phyloP scores from a whole-genome alignment of 2,888 invertebrate genomes.

The Drosophila buzzatii region DNA sequence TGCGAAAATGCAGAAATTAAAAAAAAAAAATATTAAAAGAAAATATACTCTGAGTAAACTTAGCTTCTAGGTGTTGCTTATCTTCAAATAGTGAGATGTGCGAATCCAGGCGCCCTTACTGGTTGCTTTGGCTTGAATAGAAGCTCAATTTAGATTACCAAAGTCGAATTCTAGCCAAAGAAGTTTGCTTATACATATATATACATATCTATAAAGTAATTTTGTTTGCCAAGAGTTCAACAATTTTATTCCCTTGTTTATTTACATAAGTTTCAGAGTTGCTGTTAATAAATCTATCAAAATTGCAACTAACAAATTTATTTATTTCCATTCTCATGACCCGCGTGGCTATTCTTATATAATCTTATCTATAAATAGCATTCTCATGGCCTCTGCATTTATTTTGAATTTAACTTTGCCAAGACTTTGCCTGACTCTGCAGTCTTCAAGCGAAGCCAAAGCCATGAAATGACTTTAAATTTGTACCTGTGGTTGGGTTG shows the following conservation, averaged over 20 bases:
- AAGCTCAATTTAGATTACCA: background rate
- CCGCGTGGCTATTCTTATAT: background rate
- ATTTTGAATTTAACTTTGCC: constrained; percentile 57
- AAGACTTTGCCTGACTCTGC: constrained; percentile 49
- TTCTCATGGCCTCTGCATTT: constrained; percentile 58
- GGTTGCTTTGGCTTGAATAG: background rate
- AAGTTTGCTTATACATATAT: too few species aligned
- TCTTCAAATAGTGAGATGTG: background rate
- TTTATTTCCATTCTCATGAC: too few species aligned
- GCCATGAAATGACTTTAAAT: constrained; percentile 50
- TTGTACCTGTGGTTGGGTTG: constrained; percentile 5
- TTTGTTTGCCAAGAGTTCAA: too few species aligned
- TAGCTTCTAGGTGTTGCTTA: background rate
- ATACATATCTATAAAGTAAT: too few species aligned
- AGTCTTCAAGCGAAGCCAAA: constrained; percentile 4
- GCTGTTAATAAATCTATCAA: background rate
- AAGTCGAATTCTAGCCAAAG: too few species aligned
- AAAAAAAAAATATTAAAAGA: too few species aligned
- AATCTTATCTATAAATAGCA: constrained; percentile 21
- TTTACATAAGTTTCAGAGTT: too few species aligned
- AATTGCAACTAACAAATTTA: background rate
- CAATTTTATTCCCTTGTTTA: too few species aligned
- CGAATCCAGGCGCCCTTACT: background rate
- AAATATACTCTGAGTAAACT: background rate
- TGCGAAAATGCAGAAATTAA: background rate